phyloP scores from a whole-genome alignment of 2,797 vertebrate genomes.

The Acipenser ruthenus region DNA sequence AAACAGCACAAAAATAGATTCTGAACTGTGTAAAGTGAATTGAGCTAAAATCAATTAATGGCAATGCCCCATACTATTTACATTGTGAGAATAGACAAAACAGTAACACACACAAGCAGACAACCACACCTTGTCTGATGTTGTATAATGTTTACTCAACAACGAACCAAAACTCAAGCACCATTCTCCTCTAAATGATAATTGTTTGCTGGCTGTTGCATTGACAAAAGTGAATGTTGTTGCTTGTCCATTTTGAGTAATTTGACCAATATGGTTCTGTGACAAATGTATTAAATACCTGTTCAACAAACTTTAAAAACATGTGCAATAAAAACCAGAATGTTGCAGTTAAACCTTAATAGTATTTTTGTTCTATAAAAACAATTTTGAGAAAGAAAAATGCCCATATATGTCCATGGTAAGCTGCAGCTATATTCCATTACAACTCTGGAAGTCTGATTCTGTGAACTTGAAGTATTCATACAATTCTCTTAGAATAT shows the following conservation, averaged over 20 bases:
- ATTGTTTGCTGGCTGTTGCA: slow-evolving; percentile 42
- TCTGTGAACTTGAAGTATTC: too few relatives aligned
- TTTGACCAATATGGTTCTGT: slow-evolving; percentile 18
- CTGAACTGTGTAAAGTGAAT: slow-evolving; percentile 24
- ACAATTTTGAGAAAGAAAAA: slow-evolving; percentile 25
- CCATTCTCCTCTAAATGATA: slow-evolving; percentile 28
- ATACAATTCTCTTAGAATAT: slow-evolving; percentile 11
- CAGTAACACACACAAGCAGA: background rate
- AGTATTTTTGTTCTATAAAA: slow-evolving; percentile 42
- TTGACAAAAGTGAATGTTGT: slow-evolving; percentile 34
- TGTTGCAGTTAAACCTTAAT: slow-evolving; percentile 58
- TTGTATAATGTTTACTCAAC: slow-evolving; percentile 25
- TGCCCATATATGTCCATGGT: too few relatives aligned
- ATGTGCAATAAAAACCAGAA: slow-evolving; percentile 65
- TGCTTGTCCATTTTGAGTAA: slow-evolving; percentile 21
- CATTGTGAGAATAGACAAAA: slow-evolving; percentile 21
- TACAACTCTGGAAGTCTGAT: too few relatives aligned
- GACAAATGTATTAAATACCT: slow-evolving; percentile 28
- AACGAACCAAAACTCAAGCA: slow-evolving; percentile 24
- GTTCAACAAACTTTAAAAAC: slow-evolving; percentile 43
- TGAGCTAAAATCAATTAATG: background rate
- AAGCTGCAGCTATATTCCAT: too few relatives aligned
- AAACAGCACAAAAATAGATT: slow-evolving; percentile 44
- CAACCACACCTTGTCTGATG: slow-evolving; percentile 10
- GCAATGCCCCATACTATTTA: slow-evolving; percentile 35